Base-by-base conservation (phyloP, 2,113 vertebrate species). In the Nematolebias whitei region DNA sequence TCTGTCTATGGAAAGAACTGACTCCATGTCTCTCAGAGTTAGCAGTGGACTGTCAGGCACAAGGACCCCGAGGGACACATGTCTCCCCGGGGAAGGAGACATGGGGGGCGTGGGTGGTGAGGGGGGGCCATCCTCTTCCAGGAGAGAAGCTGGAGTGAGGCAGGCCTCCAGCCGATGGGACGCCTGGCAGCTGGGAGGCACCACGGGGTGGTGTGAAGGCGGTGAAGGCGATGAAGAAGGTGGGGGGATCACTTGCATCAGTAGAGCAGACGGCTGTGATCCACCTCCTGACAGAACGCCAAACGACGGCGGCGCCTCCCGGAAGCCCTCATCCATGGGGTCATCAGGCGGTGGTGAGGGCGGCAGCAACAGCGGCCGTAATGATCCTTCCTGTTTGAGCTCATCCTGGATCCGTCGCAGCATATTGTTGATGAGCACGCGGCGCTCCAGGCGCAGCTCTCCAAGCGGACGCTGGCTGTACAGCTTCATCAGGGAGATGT, bases 401-500 rank as follows among this genome's bases (percentile, higher is more conserved):
- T 99, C 97, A 12, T 99, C 96, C 91, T 99, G 97, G 92, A 99
- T 99, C 68, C 97, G 95, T 13, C 97, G 94, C 90, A 98, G 71
- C 96, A 99, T 97, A 93, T 99, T 99, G 94, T 98, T 99, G 83
- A 99, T 98, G 84, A 99, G 90, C 86, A 99, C 96, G 2, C 96
- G 98, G 82, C 95, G 96, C 85, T 98, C 95, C 90, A 99, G 91
- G 86, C 96, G 95, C 22, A 96, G 97, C 92, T 99, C 97, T 0
- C 93, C 92, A 54, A 96, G 93, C 12, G 96, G 93, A 83, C 97
- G 92, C 86, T 96, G 96, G 92, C 94, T 97, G 78, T 98, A 99
- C 78, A 99, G 94, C 91, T 99, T 99, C 97, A 99, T 98, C 89
- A 99, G 93, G 83, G 97, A 99, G 95, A 99, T 98, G 95, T 98